phyloP scores from a whole-genome alignment of 2,113 vertebrate species.

The Sprattus sprattus region DNA sequence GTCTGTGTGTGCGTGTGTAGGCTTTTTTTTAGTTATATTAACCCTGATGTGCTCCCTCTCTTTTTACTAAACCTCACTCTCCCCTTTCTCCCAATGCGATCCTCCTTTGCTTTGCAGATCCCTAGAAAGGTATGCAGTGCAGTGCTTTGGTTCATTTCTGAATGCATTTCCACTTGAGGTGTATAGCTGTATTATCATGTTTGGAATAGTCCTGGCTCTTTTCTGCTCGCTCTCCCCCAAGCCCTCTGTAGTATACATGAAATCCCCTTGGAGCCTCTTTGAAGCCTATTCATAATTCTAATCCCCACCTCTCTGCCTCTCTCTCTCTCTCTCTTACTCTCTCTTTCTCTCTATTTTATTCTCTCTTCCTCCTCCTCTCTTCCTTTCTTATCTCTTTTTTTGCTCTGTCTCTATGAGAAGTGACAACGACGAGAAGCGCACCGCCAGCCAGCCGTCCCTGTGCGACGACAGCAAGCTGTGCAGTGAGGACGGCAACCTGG shows the following conservation, averaged over 20 bases:
- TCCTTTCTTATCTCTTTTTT: neutral
- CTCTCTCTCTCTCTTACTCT: neutral
- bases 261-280: neutral
- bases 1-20: slow-evolving; percentile 13
- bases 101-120: slow-evolving; percentile 78
- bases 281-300: neutral
- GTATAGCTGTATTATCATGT: neutral
- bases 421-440: slow-evolving; percentile 86
- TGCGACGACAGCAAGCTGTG: slow-evolving; percentile 81
- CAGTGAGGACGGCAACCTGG: slow-evolving; percentile 82
- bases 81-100: slow-evolving; percentile 57
- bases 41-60: slow-evolving; percentile 48
- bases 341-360: neutral
- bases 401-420: slow-evolving; percentile 56
- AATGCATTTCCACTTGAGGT: slow-evolving; percentile 24
- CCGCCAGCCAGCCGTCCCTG: slow-evolving; percentile 83
- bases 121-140: slow-evolving; percentile 86
- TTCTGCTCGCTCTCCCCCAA: neutral
- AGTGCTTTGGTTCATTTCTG: slow-evolving; percentile 37
- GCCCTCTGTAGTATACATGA: neutral
- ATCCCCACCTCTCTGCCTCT: neutral
- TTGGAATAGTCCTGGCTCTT: neutral
- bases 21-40: slow-evolving; percentile 34
- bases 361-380: neutral
- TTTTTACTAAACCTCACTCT: slow-evolving; percentile 52